Percentiles rank a stretch among this genome's conserved stretches.
These are phyloP conservation scores for Dyspetes luteomarginatus DNA, from an alignment of 2,888 invertebrate genomes.

Conservation along the genomic window DNA sequence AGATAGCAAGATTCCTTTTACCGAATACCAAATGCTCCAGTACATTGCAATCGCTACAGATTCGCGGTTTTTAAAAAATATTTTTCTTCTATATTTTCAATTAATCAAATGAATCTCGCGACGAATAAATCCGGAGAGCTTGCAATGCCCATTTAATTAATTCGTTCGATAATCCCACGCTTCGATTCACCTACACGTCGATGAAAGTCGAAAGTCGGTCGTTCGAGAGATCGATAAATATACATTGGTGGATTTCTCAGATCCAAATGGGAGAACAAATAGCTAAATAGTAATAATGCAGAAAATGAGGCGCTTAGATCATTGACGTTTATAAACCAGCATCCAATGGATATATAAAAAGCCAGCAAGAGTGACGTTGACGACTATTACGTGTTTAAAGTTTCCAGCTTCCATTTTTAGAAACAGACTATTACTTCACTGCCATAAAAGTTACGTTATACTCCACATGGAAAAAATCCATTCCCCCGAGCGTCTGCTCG, in stretches of 20 bases:
- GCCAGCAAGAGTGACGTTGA: slow-evolving; percentile 10
- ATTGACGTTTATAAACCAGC: slow-evolving; percentile 63
- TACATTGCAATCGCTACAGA: too few species aligned
- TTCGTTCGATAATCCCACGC: slow-evolving; percentile 5
- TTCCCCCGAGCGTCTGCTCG: background rate
- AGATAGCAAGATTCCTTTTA: too few species aligned
- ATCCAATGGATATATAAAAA: background rate
- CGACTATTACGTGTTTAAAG: slow-evolving; percentile 42
- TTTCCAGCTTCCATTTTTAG: slow-evolving; percentile 55
- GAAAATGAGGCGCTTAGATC: slow-evolving; percentile 64
- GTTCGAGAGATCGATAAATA: background rate
- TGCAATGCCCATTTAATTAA: background rate
- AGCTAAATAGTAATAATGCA: slow-evolving; percentile 34
- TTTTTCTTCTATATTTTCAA: too few species aligned
- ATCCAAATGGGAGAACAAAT: background rate
- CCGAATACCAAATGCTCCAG: too few species aligned
- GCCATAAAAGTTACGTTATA: slow-evolving; percentile 6
- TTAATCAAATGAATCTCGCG: background rate
- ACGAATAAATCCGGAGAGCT: background rate
- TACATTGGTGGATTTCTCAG: background rate
- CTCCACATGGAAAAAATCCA: slow-evolving; percentile 12
- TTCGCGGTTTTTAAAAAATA: too few species aligned
- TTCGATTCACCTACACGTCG: slow-evolving; percentile 3
- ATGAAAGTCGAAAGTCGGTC: slow-evolving; percentile 52
- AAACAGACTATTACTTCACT: slow-evolving; percentile 42